Evolutionary conservation across 37 sponge, comb jelly and placozoan species (phyloP).

Genomic region (Cliona cf. orientalis): DNA sequence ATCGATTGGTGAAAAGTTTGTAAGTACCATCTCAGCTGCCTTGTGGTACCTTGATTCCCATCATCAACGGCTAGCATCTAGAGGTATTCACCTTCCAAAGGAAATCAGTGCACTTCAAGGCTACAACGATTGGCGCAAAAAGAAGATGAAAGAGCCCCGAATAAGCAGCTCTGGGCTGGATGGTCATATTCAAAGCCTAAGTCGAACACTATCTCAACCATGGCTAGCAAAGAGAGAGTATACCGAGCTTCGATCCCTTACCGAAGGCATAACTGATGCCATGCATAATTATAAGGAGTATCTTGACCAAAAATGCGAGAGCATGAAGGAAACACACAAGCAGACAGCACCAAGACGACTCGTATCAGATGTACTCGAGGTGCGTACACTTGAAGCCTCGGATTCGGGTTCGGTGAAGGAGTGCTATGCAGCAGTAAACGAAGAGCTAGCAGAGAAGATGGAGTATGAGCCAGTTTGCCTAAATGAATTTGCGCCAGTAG

Average conservation of each 20-base stretch:
- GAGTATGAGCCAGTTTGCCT: neutral
- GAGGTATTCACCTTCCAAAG: neutral
- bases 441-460: neutral
- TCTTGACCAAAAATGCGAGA: neutral
- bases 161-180: neutral
- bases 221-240: neutral
- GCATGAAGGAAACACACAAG: neutral
- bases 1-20: neutral
- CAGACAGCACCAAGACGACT: neutral
- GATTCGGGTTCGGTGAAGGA: neutral
- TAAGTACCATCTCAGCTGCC: no score
- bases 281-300: neutral
- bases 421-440: neutral
- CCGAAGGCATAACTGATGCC: neutral
- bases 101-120: neutral
- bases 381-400: neutral
- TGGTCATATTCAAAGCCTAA: neutral
- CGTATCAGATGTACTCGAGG: neutral
- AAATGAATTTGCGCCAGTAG: neutral
- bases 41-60: neutral
- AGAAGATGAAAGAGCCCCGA: neutral
- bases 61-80: neutral
- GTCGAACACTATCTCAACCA: neutral
- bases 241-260: neutral
- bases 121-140: neutral